Evolutionary conservation across 2,888 invertebrate genomes (phyloP), one percentile per base, ranked within the genome.

Genomic region (Nomada lathburiana): DNA sequence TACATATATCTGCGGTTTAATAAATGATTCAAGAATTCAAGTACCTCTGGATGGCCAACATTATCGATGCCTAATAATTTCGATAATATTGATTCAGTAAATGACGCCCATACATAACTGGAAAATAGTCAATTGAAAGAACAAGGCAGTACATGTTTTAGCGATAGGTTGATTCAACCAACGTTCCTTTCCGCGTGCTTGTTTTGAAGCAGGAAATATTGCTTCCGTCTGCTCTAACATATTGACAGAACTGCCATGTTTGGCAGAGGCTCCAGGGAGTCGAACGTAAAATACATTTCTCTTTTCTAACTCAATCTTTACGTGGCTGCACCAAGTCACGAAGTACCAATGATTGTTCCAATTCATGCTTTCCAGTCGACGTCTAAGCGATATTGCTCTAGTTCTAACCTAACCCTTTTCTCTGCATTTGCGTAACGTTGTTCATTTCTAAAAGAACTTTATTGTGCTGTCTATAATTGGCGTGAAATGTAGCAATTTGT

Each of bases 241-340:
- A 68, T 55, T 23, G 55, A 23, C 23, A 42, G 55, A 68, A 36
- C 23, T 23, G 42, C 18, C 68, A 23, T 23, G 42, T 55, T 57
- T 44, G 23, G 7, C 44, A 26, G 23, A 57, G 42, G 23, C 57
- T 69, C 68, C 42, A 57, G 55, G 44, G 68, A 69, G 23, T 57
- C 55, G 55, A 42, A 44, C 42, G 44, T 69, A 44, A 68, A 57
- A 69, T 69, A 44, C 20, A 53, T 67, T 36, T 67, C 44, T 44
- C 42, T 69, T 57, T 13, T 23, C 23, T 69, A 57, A 23, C 55
- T 69, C 42, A 69, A 57, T 57, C 55, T 57, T 44, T 57, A 57
- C 23, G 68, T 13, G 44, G 18, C 42, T 57, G 68, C 44, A 26
- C 3, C 44, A 18, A 44, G 42, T 57, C 42, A 44, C 57, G 44